These are phyloP conservation scores for Lepus townsendii DNA, from an alignment of 2,797 vertebrate species.

Conservation along the genomic window DNA sequence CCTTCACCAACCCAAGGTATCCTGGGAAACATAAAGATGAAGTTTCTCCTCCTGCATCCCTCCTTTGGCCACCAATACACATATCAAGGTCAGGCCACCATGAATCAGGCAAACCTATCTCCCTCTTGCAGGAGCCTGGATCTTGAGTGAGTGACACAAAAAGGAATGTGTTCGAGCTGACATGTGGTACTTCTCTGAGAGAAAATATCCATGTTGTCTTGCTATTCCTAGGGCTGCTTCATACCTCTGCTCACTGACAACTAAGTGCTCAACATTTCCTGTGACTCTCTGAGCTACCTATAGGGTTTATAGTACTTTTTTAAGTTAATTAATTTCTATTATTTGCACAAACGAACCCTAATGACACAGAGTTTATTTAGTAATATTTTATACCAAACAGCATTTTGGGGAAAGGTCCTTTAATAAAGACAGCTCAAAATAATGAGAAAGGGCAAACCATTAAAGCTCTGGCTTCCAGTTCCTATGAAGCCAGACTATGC, in stretches of 20 bases:
- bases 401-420: conserved; percentile 45
- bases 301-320: not conserved
- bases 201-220: not conserved
- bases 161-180: not conserved
- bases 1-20: not conserved
- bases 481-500: conserved; percentile 35
- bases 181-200: not conserved
- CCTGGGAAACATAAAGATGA: not conserved
- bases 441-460: not conserved
- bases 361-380: not conserved
- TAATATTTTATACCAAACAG: conserved; percentile 29
- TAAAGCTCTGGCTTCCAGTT: conserved; percentile 18
- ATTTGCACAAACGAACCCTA: conserved; percentile 5
- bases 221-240: not conserved
- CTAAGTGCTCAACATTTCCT: not conserved
- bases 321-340: not conserved
- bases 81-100: not conserved
- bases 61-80: not conserved
- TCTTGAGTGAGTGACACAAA: not conserved
- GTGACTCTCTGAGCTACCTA: conserved; percentile 32
- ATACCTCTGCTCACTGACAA: not conserved
- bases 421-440: conserved; percentile 33
- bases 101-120: not conserved
- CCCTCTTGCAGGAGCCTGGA: not conserved
- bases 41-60: not conserved